Base-by-base conservation (phyloP, 1,140 invertebrate species). In the Macrotrachela quadricornifera region DNA sequence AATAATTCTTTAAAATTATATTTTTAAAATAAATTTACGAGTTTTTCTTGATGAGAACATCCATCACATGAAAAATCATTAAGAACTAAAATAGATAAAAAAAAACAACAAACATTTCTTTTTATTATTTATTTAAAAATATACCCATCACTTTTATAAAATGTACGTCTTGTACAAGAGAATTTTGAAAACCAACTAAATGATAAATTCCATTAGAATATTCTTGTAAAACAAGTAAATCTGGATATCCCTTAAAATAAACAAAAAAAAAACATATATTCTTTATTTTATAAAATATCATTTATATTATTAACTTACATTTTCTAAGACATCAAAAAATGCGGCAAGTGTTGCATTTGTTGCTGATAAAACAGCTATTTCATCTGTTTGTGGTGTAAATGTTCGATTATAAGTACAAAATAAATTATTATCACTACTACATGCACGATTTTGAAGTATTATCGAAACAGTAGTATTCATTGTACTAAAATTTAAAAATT, bases 301-400 rank as follows among this genome's bases (percentile, higher is more conserved):
- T 2, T 36, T 12, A 17, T 11, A 21, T 41, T 39, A 56, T 21
- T 54, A 14, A 57, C 65, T 66, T 58, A 72, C 81, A 64, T 80
- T 74, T 66, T 87, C 82, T 62, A 81, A 81, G 56, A 92, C 81
- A 70, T 95, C 90, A 69, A 85, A 94, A 66, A 92, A 94, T 9
- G 83, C 78, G 1, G 80, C 83, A 65, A 88, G 76, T 1, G 81
- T 73, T 6, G 80, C 80, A 54, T 81, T 75, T 56, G 79, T 79
- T 9, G 55, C 51, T 21, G 57, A 44, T 30, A 51, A 38, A 79
- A 80, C 13, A 77, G 77, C 58, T 10, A 85, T 66, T 9, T 76
- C 75, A 49, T 79, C 74, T 79, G 81, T 85, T 39, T 75, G 74
- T 1, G 86, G 71, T 56, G 75, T 62, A 64, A 86, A 87, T 0